Evolutionary conservation across 37 sponge, comb jelly and placozoan species (phyloP), one percentile per base, ranked within the genome.

Genomic region (Eunapius fragilis): DNA sequence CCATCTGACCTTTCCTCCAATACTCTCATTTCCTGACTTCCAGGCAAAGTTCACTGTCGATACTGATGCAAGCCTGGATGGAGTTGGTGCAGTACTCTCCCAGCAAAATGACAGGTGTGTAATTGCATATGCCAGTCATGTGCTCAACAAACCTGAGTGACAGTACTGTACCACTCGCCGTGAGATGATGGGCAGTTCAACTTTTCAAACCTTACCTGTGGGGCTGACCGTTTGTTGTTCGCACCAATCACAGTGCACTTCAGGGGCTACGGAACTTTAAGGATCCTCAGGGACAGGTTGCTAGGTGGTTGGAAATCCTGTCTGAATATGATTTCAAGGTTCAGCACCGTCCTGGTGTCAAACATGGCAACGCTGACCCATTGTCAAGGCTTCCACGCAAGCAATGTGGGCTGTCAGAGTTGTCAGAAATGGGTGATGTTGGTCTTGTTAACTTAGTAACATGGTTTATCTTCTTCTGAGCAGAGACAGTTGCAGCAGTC

Each of bases 81-180:
- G n/a, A n/a, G n/a, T n/a, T n/a, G n/a, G n/a, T n/a, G n/a, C n/a
- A n/a, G n/a, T n/a, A n/a, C n/a, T n/a, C n/a, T n/a, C n/a, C n/a
- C n/a, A n/a, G n/a, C n/a, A n/a, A n/a, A n/a, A n/a, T n/a, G n/a
- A n/a, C n/a, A n/a, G n/a, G n/a, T n/a, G n/a, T n/a, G n/a, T n/a
- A n/a, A n/a, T 9, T 45, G 77, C 19, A 34, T 77, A 34, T 34
- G 78, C 41, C 13, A 77, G 78, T 35, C 47, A 22, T 35, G 36
- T 77, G 2, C 22, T 77, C 31, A 36, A 47, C 35, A 77, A 77
- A 45, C 41, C 47, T 27, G 78, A 77, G 23, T 6, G 77, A 31
- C 28, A 76, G n/a, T 76, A 76, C 77, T 1, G 78, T 77, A 45
- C 37, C 78, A 77, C 78, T 22, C 14, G 38, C 32, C 19, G 35